phyloP scores from a whole-genome alignment of 1,140 invertebrate genomes.

The Rhizoglyphus robini region DNA sequence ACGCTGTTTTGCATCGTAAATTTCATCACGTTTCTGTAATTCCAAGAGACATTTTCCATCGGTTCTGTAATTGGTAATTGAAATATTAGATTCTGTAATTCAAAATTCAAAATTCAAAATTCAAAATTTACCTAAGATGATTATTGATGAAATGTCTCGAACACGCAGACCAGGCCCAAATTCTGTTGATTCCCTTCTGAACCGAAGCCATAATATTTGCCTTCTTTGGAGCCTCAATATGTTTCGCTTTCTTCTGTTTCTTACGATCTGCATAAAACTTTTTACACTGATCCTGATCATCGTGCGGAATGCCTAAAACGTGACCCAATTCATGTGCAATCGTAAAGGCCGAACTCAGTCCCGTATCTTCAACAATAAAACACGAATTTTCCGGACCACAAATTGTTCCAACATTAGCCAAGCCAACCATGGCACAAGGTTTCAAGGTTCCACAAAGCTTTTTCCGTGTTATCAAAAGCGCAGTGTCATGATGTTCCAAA shows the following conservation, averaged over 20 bases:
- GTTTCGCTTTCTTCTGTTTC: neutral
- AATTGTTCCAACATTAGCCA: conserved; percentile 67
- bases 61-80: conserved; percentile 38
- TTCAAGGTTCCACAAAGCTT: conserved; percentile 51
- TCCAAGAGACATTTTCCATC: conserved; percentile 51
- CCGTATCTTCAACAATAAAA: conserved; percentile 78
- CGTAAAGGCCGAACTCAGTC: conserved; percentile 76
- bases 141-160: conserved; percentile 66
- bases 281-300: conserved; percentile 54
- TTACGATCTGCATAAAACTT: conserved; percentile 33
- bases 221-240: neutral
- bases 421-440: conserved; percentile 58
- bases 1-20: conserved; percentile 28
- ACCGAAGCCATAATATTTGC: conserved; percentile 57
- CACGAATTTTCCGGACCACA: conserved; percentile 60
- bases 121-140: conserved; percentile 64
- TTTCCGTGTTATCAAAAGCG: conserved; percentile 57
- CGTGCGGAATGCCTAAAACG: conserved; percentile 81
- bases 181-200: conserved; percentile 63
- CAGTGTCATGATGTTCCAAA: conserved; percentile 50
- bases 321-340: conserved; percentile 86
- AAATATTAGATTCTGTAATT: neutral
- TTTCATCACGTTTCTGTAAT: conserved; percentile 40
- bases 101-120: neutral
- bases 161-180: conserved; percentile 80